Evolutionary conservation across 2,113 vertebrate genomes (phyloP).

Genomic region (Condylura cristata): DNA sequence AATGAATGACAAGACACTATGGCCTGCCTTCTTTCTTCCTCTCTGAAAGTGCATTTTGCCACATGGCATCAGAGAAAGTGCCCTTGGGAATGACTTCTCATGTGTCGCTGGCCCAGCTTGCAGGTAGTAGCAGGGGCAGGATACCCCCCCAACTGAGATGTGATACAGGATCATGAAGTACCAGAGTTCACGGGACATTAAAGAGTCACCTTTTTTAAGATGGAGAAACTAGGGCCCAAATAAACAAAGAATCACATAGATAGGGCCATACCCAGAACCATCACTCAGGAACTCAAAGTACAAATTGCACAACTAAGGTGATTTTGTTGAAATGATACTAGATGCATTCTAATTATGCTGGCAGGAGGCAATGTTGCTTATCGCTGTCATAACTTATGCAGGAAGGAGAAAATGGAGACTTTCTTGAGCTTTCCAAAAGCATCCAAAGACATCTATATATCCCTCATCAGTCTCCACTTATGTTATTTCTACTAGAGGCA

Average conservation of each 20-base stretch:
- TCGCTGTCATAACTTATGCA: background rate
- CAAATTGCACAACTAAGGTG: background rate
- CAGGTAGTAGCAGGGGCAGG: background rate
- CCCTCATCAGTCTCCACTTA: background rate
- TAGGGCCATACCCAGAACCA: background rate
- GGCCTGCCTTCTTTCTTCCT: background rate
- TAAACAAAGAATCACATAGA: slow-evolving; percentile 11
- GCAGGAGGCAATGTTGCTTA: background rate
- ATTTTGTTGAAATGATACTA: background rate
- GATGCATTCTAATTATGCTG: background rate
- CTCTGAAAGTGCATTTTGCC: background rate
- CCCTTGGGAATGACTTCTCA: background rate
- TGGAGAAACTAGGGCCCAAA: slow-evolving; percentile 2
- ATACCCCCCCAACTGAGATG: background rate
- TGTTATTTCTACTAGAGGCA: background rate
- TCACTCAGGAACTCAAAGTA: slow-evolving; percentile 39
- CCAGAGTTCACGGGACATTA: slow-evolving; percentile 13
- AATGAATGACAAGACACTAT: background rate
- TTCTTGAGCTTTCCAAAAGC: background rate
- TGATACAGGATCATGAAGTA: background rate
- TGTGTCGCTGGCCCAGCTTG: background rate
- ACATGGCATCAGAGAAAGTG: background rate
- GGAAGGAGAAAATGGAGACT: background rate
- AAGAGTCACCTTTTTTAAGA: slow-evolving; percentile 43
- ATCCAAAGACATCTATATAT: background rate